Conservation (phyloP, 2,113 vertebrate genomes). For the Coptodon rendalli region DNA sequence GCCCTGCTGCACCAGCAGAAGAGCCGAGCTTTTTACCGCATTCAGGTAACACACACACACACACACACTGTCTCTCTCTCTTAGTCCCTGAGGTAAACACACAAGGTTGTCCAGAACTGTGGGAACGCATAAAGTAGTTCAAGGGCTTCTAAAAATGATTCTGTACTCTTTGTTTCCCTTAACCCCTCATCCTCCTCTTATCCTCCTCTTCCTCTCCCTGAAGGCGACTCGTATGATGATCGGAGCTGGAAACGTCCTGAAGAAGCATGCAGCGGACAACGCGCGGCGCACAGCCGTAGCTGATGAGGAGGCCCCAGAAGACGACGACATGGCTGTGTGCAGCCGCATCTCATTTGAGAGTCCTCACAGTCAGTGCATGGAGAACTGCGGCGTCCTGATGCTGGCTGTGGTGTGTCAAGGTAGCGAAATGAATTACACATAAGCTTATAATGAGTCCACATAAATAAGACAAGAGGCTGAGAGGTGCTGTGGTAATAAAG, state of each 20-base stretch:
- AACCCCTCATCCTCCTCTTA: neutral
- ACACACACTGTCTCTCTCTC: neutral
- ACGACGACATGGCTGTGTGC: slow-evolving; percentile 65
- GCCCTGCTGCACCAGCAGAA: slow-evolving; percentile 94
- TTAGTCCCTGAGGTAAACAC: neutral
- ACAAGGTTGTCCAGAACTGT: neutral
- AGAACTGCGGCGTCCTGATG: slow-evolving; percentile 87
- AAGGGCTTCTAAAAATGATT: neutral
- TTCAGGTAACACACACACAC: slow-evolving; percentile 51
- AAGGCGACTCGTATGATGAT: slow-evolving; percentile 93
- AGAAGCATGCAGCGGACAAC: slow-evolving; percentile 83
- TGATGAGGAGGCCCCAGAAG: slow-evolving; percentile 63
- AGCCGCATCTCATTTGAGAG: slow-evolving; percentile 89
- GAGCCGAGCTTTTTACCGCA: slow-evolving; percentile 95
- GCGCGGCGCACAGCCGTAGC: slow-evolving; percentile 58
- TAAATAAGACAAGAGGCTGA: neutral
- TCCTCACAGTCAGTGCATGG: slow-evolving; percentile 88
- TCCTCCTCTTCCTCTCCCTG: neutral
- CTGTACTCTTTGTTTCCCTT: neutral
- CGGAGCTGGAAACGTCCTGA: slow-evolving; percentile 89
- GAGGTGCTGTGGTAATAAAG: neutral
- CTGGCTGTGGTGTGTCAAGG: slow-evolving; percentile 80
- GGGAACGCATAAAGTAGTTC: neutral
- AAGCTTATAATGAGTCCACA: neutral
- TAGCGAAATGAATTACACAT: neutral